Conservation (phyloP, 2,113 vertebrate species). For the Cacatua alba region DNA sequence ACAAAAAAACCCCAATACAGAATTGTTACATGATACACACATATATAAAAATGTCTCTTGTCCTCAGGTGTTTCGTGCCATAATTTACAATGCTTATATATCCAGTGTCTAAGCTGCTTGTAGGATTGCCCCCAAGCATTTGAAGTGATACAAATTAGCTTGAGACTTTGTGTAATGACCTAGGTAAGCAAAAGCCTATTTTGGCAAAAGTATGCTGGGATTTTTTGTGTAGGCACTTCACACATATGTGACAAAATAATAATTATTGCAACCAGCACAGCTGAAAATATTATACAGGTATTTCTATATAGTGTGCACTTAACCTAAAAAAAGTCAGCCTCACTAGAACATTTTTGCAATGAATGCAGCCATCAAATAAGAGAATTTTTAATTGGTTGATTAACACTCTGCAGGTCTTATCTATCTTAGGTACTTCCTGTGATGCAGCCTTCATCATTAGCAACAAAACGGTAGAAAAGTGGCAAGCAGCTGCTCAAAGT, state of each 20-base stretch:
- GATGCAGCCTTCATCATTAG: not conserved
- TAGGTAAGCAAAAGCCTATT: not conserved
- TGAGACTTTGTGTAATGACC: not conserved
- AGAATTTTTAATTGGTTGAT: not conserved
- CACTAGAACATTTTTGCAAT: not conserved
- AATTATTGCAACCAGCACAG: not conserved
- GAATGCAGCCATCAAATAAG: not conserved
- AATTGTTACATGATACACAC: not conserved
- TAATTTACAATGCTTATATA: not conserved
- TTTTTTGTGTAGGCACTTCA: not conserved
- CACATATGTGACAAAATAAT: not conserved
- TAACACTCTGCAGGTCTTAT: not conserved
- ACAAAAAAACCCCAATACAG: too few species aligned
- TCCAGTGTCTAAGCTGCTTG: not conserved
- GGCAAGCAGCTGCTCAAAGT: not conserved
- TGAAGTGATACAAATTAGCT: not conserved
- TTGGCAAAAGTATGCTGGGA: not conserved
- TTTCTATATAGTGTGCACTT: not conserved
- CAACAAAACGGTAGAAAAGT: not conserved
- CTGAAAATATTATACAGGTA: not conserved
- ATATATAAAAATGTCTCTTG: not conserved
- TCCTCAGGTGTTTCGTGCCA: not conserved
- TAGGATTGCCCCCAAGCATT: not conserved
- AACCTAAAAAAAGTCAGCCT: not conserved
- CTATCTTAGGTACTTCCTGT: fast-evolving